Evolutionary conservation across 2,888 invertebrate genomes (phyloP).

Genomic region (Venusia cambrica): DNA sequence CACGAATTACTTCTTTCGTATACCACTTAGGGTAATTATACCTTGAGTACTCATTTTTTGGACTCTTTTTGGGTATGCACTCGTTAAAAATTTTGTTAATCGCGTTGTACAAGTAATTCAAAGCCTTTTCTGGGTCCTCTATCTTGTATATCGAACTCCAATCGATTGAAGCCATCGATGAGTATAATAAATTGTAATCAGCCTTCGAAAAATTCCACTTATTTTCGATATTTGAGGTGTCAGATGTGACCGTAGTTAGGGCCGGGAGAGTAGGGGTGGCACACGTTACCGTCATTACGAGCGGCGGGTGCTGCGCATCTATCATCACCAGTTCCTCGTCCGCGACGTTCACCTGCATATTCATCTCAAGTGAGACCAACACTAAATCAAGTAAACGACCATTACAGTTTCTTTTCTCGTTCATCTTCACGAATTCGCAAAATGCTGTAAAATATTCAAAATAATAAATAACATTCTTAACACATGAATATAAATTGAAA

Average conservation of each 20-base stretch:
- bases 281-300: too few species aligned
- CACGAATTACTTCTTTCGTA: too few species aligned
- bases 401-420: too few species aligned
- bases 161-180: not conserved
- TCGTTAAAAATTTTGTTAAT: not conserved
- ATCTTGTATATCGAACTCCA: not conserved
- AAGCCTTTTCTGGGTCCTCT: not conserved
- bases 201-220: too few species aligned
- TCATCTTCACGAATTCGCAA: too few species aligned
- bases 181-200: not conserved
- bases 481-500: constrained; percentile 11
- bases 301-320: constrained; percentile 1
- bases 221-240: too few species aligned
- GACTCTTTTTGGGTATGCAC: constrained; percentile 2
- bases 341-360: constrained; percentile 1
- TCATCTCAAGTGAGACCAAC: constrained; percentile 4
- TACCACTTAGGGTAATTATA: constrained; percentile 3
- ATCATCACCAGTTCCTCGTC: too few species aligned
- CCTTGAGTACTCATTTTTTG: not conserved
- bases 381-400: too few species aligned
- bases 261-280: too few species aligned
- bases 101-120: not conserved
- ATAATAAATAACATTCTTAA: constrained; percentile 7
- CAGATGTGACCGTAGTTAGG: too few species aligned
- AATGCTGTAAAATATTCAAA: constrained; percentile 12